These are phyloP conservation scores for Pungitius pungitius DNA, from an alignment of 2,113 vertebrate species.

Conservation along the genomic window DNA sequence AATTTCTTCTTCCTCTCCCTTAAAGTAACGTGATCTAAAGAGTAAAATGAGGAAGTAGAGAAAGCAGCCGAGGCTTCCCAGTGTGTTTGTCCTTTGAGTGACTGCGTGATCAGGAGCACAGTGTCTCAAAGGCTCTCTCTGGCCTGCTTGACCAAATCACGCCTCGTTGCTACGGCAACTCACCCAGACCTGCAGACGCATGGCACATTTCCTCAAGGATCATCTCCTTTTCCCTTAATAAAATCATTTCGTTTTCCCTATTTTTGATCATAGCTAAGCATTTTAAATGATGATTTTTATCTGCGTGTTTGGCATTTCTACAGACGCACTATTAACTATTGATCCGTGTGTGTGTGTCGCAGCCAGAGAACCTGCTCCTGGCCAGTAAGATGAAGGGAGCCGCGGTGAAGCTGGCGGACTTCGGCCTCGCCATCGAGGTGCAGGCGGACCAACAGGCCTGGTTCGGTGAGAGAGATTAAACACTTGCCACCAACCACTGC, in stretches of 20 bases:
- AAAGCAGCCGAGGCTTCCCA: neutral
- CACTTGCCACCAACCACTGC: no score
- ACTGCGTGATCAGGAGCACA: neutral
- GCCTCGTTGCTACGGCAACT: conserved; percentile 48
- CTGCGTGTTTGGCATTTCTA: no score
- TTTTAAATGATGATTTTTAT: no score
- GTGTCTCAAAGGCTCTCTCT: conserved; percentile 23
- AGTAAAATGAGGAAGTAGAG: neutral
- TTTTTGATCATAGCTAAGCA: neutral
- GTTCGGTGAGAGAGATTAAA: conserved; percentile 92
- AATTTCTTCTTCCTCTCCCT: neutral
- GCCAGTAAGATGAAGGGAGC: conserved; percentile 99
- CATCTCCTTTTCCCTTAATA: conserved; percentile 30
- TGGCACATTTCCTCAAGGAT: conserved; percentile 33
- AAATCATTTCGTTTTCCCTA: neutral
- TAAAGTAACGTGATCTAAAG: neutral
- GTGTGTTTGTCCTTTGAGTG: neutral
- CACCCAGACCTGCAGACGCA: conserved; percentile 41
- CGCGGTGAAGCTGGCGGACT: conserved; percentile 97
- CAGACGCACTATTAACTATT: no score
- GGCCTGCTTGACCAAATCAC: conserved; percentile 34
- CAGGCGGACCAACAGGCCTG: conserved; percentile 98
- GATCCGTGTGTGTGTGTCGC: conserved; percentile 33
- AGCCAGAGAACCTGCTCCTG: conserved; percentile 98
- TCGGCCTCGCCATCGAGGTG: conserved; percentile 97